Conservation (phyloP, 2,888 invertebrate species). For the Nephrotoma appendiculata region DNA sequence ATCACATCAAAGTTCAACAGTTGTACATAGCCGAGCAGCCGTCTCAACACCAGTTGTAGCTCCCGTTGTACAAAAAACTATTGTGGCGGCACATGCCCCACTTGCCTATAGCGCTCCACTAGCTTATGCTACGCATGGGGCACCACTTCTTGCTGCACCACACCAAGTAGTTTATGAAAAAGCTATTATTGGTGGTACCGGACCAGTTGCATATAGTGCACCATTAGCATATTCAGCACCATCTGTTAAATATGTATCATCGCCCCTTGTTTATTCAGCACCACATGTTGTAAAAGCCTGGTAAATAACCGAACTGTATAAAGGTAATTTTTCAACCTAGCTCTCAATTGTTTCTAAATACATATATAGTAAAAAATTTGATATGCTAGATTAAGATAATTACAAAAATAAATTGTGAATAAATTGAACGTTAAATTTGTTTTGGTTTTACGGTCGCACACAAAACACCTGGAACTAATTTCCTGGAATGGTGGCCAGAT, state of each 20-base stretch:
- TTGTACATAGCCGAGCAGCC: conserved; percentile 34
- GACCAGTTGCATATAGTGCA: background rate
- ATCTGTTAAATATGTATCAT: background rate
- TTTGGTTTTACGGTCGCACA: no score
- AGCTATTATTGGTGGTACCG: background rate
- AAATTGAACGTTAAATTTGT: no score
- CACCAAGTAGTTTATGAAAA: background rate
- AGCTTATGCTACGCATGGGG: background rate
- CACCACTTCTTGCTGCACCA: background rate
- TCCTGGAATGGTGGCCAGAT: no score
- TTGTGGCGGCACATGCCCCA: background rate
- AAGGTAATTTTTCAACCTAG: no score
- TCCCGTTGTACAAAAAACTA: conserved; percentile 8
- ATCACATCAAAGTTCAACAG: conserved; percentile 40
- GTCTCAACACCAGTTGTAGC: conserved; percentile 16
- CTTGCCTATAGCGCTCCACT: background rate
- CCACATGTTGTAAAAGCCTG: background rate
- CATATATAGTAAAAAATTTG: background rate
- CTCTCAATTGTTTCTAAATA: background rate
- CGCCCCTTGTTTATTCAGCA: background rate
- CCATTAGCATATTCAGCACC: background rate
- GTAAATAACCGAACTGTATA: background rate
- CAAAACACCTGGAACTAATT: no score
- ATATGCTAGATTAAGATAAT: background rate
- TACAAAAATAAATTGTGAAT: background rate